Evolutionary conservation across 2,888 invertebrate genomes (phyloP), one percentile per base, ranked within the genome.

Genomic region (Rutpela maculata): DNA sequence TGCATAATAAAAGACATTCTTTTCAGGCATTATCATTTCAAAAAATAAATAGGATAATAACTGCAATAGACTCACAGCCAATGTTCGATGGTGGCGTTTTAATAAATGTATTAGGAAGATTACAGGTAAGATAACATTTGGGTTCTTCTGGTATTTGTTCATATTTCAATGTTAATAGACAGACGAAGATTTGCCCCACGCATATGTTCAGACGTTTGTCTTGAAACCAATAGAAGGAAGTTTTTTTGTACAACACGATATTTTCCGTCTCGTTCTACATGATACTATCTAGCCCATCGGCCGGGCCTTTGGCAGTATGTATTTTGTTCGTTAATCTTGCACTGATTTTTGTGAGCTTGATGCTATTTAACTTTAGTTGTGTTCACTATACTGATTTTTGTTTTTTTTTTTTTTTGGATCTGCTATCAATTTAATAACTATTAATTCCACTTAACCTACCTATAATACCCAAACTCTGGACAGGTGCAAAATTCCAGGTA

Each of bases 61-160:
- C 99, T 77, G 95, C 97, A 31, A 94, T 98, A 80, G 99, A 99
- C 90, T 97, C 97, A 68, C 99, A 99, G 90, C 99, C 99, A n/a
- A 98, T 97, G 93, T 96, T 97, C 88, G 99, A 98, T 91, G 99
- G 98, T 78, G 98, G 98, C 81, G 96, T 99, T 84, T 91, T 99
- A 89, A 97, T 99, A 85, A 96, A 96, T 92, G 99, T 99, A 71
- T 93, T 99, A 85, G 99, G 99, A 86, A 95, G 98, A 91, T 92
- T 99, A 88, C 96, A 99, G 95, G 98, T 98, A 91, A 91, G 91
- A 88, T 70, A 19, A 65, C 65, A n/a, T 26, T 70, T 15, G 17
- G 2, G 1, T 43, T 55, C 12, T 35, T 57, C 50, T 65, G 56
- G 19, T 70, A 65, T 19, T 26, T 9, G 19, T 50, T 68, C 50